Base-by-base conservation (phyloP, 1,140 invertebrate species). In the Colletes gigas region DNA sequence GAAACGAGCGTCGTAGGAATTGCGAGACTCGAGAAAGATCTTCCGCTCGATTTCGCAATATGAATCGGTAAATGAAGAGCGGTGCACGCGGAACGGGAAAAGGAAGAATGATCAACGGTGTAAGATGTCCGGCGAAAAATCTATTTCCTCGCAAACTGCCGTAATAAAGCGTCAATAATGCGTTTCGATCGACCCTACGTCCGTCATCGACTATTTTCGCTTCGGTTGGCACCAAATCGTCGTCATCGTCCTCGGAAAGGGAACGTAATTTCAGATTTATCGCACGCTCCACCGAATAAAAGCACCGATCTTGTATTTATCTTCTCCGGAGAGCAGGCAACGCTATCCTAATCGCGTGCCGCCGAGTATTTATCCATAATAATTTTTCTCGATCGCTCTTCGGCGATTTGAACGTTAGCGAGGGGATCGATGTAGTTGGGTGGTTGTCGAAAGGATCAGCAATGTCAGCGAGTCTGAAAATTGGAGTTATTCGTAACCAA, bases 51-150 rank as follows among this genome's bases (percentile, higher is more conserved):
- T 76, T 59, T 57, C 50, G 41, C 74, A 47, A n/a, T 76, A 21
- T 19, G 74, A 76, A 76, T 76, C 52, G 15, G 52, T 76, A 67
- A 76, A 68, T 47, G 74, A 59, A 68, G 41, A 68, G 63, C 41
- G 10, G 17, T 4, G 7, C n/a, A 6, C 57, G 14, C 19, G 41
- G 39, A 21, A 30, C 14, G 41, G 5, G 30, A 12, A 12, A 2
- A 4, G 60, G 60, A 62, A 62, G n/a, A 15, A 7, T 39, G 39
- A 7, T 57, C 17, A n/a, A 76, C n/a, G 47, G 54, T 8, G 8
- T 0, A 21, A 47, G 6, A 15, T 12, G 50, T 72, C 17, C 57
- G 50, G 5, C 8, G 62, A 66, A 8, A 50, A 30, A 75, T 66
- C 30, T 10, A 44, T 55, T 66, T 41, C 30, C n/a, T 10, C 21